These are phyloP conservation scores for Rotaria sp. DNA, from an alignment of 2,888 invertebrate species.

Conservation along the genomic window DNA sequence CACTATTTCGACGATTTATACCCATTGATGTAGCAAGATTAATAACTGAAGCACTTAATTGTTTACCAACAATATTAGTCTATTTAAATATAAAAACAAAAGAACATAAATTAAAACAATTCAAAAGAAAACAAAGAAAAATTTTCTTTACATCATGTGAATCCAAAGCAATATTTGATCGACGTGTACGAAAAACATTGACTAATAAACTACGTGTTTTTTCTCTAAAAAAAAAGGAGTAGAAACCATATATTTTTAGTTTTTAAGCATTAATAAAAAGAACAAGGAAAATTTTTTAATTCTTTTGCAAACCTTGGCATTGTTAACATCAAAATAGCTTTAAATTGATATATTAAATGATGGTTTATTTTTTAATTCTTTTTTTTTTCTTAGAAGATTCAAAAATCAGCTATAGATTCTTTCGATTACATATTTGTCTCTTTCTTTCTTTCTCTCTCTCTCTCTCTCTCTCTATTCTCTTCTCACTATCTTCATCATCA, in stretches of 20 bases:
- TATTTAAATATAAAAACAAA: not conserved
- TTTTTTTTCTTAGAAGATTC: not conserved
- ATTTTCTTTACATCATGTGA: not conserved
- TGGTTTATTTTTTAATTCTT: not conserved
- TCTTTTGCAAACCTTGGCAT: not conserved
- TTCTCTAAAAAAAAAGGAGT: not conserved
- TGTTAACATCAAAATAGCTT: not conserved
- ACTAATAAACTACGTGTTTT: not conserved
- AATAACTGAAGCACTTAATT: conserved; percentile 9
- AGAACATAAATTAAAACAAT: not conserved
- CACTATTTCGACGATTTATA: not conserved
- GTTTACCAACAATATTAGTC: not conserved
- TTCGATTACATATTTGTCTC: not conserved
- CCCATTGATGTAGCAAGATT: not conserved
- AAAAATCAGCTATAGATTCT: not conserved
- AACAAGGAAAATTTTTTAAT: not conserved
- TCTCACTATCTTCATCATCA: not conserved
- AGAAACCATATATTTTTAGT: not conserved
- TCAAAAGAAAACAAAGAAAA: not conserved
- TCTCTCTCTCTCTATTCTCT: not conserved
- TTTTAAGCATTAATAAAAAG: not conserved
- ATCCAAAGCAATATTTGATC: not conserved
- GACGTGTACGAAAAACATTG: conserved; percentile 23
- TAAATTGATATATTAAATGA: not conserved
- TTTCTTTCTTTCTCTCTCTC: too few species aligned